Conservation (phyloP, 2,113 vertebrate genomes). For the Grus americana region DNA sequence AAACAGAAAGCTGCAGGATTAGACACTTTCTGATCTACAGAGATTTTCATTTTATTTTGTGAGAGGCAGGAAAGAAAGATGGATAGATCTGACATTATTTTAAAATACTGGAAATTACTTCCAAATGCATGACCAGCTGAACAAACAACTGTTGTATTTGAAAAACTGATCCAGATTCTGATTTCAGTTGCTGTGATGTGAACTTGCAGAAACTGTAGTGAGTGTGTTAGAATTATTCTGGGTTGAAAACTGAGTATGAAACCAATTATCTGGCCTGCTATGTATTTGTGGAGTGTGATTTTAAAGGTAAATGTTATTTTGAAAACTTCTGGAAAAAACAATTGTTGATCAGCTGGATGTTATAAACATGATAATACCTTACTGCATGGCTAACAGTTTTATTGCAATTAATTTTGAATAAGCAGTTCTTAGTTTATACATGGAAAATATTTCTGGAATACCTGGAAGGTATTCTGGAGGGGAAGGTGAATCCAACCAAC, state of each 20-base stretch:
- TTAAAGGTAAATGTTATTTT: neutral
- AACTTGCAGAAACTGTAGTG: neutral
- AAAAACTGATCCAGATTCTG: neutral
- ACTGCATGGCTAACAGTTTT: neutral
- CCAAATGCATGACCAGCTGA: conserved; percentile 9
- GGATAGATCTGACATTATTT: neutral
- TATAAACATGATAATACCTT: neutral
- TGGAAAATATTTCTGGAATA: neutral
- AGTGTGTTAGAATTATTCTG: neutral
- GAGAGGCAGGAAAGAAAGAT: neutral
- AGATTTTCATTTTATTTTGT: neutral
- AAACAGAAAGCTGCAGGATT: neutral
- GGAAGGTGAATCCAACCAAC: neutral
- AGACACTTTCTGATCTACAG: neutral
- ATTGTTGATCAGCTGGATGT: neutral
- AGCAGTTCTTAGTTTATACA: neutral
- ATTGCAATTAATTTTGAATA: neutral
- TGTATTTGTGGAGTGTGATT: neutral
- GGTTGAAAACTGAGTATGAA: neutral
- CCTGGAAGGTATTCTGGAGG: neutral
- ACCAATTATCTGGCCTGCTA: neutral
- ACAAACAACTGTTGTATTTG: neutral
- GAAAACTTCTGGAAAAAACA: neutral
- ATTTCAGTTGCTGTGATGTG: neutral
- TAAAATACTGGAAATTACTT: conserved; percentile 8